Percentiles rank a stretch among this genome's conserved stretches.
Evolutionary conservation across 2,797 vertebrate genomes (phyloP).

Genomic region (Tapirus indicus): DNA sequence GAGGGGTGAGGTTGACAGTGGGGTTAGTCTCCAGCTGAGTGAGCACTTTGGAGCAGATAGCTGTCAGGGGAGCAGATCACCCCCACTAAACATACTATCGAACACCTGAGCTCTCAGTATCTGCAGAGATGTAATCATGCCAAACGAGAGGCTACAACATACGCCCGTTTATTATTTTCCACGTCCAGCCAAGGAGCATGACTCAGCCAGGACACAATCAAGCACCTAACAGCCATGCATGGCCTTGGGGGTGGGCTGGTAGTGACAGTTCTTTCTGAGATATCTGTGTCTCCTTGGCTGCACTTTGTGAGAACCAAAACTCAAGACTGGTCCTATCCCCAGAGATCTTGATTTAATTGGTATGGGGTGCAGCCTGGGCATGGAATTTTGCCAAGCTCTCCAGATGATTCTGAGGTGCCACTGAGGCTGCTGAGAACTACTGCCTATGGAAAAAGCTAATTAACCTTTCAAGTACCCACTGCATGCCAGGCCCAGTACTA

Average conservation of each 20-base stretch:
- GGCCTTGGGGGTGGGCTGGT: background rate
- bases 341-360: background rate
- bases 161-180: background rate
- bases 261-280: background rate
- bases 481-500: constrained; percentile 3
- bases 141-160: background rate
- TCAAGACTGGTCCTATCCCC: background rate
- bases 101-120: background rate
- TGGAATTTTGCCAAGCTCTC: background rate
- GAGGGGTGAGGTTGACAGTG: background rate
- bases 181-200: background rate
- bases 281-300: background rate
- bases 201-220: background rate
- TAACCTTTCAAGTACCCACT: background rate
- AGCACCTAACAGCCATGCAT: background rate
- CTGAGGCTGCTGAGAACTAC: background rate
- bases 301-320: background rate
- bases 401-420: background rate
- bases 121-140: background rate
- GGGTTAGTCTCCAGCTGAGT: constrained; percentile 10
- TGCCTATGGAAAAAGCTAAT: background rate
- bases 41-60: constrained; percentile 71
- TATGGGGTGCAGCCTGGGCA: background rate
- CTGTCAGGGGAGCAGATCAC: background rate
- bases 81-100: background rate